Evolutionary conservation across 1,140 invertebrate genomes (phyloP).

Genomic region (Phenacoccus solenopsis): DNA sequence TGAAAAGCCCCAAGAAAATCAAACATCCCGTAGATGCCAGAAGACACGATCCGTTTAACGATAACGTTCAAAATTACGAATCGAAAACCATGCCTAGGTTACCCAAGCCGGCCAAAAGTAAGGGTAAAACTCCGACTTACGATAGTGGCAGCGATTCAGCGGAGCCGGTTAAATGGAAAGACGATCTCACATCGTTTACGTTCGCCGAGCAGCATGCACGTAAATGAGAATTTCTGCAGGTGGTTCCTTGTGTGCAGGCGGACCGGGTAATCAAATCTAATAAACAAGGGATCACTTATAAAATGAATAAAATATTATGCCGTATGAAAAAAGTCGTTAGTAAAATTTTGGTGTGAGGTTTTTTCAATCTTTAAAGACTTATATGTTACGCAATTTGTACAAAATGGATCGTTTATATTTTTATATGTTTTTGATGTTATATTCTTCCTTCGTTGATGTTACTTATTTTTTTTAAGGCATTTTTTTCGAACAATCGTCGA

Average conservation of each 20-base stretch:
- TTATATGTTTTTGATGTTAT: neutral
- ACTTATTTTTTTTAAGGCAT: too few species aligned
- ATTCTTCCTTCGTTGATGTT: neutral
- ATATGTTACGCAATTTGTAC: neutral
- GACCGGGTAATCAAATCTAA: constrained; percentile 1
- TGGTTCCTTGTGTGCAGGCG: constrained; percentile 1
- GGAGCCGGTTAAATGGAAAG: neutral
- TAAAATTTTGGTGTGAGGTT: constrained; percentile 9
- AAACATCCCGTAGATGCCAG: neutral
- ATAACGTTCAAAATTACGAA: neutral
- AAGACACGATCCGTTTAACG: constrained; percentile 1
- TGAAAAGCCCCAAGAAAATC: neutral
- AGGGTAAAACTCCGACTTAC: neutral
- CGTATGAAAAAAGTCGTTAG: constrained; percentile 8
- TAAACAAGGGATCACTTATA: constrained; percentile 17
- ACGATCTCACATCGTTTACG: neutral
- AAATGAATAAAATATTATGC: neutral
- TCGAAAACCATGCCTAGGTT: constrained; percentile 1
- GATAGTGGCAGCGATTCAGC: neutral
- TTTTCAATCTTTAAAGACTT: too few species aligned
- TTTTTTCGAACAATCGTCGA: too few species aligned
- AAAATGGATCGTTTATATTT: neutral
- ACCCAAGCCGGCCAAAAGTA: neutral
- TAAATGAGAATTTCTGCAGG: constrained; percentile 9
- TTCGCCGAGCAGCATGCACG: neutral